phyloP scores from a whole-genome alignment of 2,888 invertebrate species.

The Phania funesta region DNA sequence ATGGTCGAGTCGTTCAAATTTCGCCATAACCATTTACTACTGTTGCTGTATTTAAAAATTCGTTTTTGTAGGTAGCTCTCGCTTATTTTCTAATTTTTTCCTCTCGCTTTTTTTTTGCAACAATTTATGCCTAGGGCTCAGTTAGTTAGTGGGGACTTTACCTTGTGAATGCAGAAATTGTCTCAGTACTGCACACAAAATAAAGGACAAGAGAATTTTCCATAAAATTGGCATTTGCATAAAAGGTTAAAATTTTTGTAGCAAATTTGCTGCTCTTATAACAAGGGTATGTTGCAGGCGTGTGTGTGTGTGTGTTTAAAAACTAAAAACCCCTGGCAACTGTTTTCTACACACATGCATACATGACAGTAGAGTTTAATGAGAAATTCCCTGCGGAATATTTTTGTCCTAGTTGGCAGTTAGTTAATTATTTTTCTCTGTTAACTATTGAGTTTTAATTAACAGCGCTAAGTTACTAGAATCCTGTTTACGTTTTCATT shows the following conservation, averaged over 20 bases:
- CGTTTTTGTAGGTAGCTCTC: constrained; percentile 52
- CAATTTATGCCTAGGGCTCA: constrained; percentile 55
- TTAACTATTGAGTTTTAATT: constrained; percentile 15
- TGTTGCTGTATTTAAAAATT: constrained; percentile 54
- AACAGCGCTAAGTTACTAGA: not conserved
- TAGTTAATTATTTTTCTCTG: constrained; percentile 30
- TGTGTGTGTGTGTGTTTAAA: not conserved
- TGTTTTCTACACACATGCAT: no score
- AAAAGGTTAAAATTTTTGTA: constrained; percentile 47
- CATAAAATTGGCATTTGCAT: constrained; percentile 61
- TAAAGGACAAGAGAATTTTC: constrained; percentile 17
- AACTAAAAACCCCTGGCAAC: not conserved
- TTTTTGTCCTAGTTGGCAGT: constrained; percentile 2
- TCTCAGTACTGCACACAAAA: constrained; percentile 1
- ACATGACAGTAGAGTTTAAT: constrained; percentile 16
- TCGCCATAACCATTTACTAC: not conserved
- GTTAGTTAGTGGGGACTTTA: constrained; percentile 41
- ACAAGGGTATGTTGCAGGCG: not conserved
- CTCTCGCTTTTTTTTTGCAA: constrained; percentile 23
- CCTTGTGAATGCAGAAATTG: constrained; percentile 32
- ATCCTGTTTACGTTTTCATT: not conserved
- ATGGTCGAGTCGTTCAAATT: constrained; percentile 43
- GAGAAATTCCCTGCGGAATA: not conserved
- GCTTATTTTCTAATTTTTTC: constrained; percentile 13
- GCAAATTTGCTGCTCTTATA: constrained; percentile 35